Percentiles rank a stretch among this genome's conserved stretches.
phyloP scores from a whole-genome alignment of 1,140 invertebrate species.

The Drosophila lini region DNA sequence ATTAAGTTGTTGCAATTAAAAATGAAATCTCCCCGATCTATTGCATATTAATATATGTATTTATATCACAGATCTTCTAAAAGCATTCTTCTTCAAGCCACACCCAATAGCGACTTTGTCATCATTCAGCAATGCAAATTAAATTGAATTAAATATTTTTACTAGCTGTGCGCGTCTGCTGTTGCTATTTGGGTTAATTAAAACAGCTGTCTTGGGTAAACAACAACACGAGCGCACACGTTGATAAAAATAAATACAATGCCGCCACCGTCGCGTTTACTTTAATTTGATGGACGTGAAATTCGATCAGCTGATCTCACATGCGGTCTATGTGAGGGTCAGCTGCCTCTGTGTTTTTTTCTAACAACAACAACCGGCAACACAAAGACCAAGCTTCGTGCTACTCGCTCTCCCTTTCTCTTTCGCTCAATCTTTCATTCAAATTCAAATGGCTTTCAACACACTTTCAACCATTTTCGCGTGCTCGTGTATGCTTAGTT shows the following conservation, averaged over 20 bases:
- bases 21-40: too few species aligned
- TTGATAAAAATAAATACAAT: slow-evolving; percentile 62
- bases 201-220: slow-evolving; percentile 74
- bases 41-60: too few species aligned
- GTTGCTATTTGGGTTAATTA: slow-evolving; percentile 74
- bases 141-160: slow-evolving; percentile 51
- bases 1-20: too few species aligned
- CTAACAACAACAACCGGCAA: slow-evolving; percentile 47
- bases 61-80: not conserved
- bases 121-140: slow-evolving; percentile 37
- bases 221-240: slow-evolving; percentile 27
- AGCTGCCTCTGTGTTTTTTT: slow-evolving; percentile 31
- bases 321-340: slow-evolving; percentile 53
- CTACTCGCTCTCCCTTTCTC: slow-evolving; percentile 14
- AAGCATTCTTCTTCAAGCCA: not conserved
- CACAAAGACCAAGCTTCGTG: slow-evolving; percentile 25
- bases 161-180: slow-evolving; percentile 30
- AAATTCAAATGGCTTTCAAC: slow-evolving; percentile 66
- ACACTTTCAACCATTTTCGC: slow-evolving; percentile 56
- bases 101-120: slow-evolving; percentile 15
- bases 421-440: slow-evolving; percentile 31
- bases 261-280: slow-evolving; percentile 37
- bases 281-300: slow-evolving; percentile 62
- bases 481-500: slow-evolving; percentile 36
- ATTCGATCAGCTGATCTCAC: slow-evolving; percentile 76